Evolutionary conservation across 2,888 invertebrate species (phyloP).

Genomic region (Alentia gelatinosa): DNA sequence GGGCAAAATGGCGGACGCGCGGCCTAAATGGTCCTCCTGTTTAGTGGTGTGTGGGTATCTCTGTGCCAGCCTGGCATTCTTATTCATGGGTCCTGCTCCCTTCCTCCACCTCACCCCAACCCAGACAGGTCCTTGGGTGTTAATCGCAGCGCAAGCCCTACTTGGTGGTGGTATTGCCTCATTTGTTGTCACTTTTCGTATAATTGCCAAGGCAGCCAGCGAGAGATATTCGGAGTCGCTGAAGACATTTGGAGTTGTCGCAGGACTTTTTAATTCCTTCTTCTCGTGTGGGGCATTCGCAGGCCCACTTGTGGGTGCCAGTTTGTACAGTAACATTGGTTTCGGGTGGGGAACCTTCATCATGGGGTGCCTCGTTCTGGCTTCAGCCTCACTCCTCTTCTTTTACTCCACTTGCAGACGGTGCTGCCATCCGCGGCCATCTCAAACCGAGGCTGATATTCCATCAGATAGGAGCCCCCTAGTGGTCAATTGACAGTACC

Average conservation of each 20-base stretch:
- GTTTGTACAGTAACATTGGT: neutral
- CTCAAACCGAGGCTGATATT: too few relatives aligned
- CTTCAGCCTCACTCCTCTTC: neutral
- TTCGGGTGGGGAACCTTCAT: neutral
- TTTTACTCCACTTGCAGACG: too few relatives aligned
- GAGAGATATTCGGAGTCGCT: neutral
- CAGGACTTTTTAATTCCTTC: neutral
- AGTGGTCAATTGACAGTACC: too few relatives aligned
- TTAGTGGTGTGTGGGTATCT: neutral
- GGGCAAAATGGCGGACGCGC: neutral
- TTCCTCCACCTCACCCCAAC: neutral
- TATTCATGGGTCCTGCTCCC: neutral
- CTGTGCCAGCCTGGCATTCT: neutral
- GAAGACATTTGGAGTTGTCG: neutral
- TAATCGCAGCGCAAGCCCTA: neutral
- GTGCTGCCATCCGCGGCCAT: too few relatives aligned
- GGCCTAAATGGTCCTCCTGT: neutral
- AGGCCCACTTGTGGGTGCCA: neutral
- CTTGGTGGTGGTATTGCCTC: neutral
- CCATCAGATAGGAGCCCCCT: too few relatives aligned
- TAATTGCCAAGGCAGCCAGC: neutral
- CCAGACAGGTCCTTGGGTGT: neutral
- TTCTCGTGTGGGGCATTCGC: neutral
- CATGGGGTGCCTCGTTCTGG: neutral
- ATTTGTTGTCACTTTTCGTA: neutral